Evolutionary conservation across 1,140 invertebrate species (phyloP), one percentile per base, ranked within the genome.

Genomic region (Polypedilum vanderplanki): DNA sequence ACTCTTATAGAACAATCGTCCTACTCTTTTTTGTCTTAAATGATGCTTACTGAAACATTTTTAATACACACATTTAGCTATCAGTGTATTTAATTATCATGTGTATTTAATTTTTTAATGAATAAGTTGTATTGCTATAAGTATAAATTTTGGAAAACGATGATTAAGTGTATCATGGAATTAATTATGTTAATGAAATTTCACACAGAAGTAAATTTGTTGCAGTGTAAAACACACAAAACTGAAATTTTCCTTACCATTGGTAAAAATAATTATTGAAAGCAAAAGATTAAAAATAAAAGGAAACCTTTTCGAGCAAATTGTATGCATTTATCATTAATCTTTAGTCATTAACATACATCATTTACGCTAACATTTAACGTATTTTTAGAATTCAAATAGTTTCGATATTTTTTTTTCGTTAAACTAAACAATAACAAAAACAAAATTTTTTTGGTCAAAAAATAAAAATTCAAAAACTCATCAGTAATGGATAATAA

Each of bases 151-250:
- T 12, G 4, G 15, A 57, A 57, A 15, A 12, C 12, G n/a, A 70
- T 70, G 18, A 70, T 70, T 70, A 70, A 18, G 18, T 70, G 17
- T 20, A 70, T 18, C 65, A 70, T 18, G 18, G 17, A 22, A 20
- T 70, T 70, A 20, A 20, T 18, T 70, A 20, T 70, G 65, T 22
- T 18, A 22, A 70, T 33, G 24, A 70, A 70, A 70, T 17, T 67
- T 22, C 20, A 70, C 20, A 17, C 24, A 70, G 65, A 70, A 70
- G 17, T n/a, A 70, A 70, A 9, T 20, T 20, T 70, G 65, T 70
- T 70, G 65, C 65, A 70, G 65, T 70, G 65, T 70, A 20, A 70
- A 70, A 70, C 65, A 70, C 65, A 70, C n/a, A 22, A 70, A 70
- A 70, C 9, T n/a, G n/a, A 57, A 57, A 57, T 57, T n/a, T 57